phyloP scores from a whole-genome alignment of 2,797 vertebrate genomes.

The Uromys caudimaculatus region DNA sequence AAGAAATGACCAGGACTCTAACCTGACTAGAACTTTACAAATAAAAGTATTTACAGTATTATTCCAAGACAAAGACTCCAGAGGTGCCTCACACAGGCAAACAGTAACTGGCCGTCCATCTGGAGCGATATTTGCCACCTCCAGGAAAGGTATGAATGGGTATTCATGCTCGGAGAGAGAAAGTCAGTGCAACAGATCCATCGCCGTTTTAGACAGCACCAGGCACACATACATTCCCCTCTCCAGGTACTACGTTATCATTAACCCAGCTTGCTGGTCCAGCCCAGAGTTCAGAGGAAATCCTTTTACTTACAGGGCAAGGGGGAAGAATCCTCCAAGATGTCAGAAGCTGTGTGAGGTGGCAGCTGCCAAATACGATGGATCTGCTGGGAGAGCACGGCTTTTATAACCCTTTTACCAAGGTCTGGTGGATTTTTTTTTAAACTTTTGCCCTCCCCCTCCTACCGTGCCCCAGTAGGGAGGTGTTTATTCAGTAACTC shows the following conservation, averaged over 20 bases:
- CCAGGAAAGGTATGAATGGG: neutral
- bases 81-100: neutral
- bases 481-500: constrained; percentile 52
- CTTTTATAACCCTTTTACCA: constrained; percentile 84
- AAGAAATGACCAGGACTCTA: constrained; percentile 10
- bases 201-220: neutral
- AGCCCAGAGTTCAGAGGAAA: neutral
- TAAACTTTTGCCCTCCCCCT: constrained; percentile 58
- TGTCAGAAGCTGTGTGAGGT: constrained; percentile 65
- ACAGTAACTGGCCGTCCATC: neutral
- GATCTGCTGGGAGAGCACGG: constrained; percentile 16
- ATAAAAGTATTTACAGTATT: neutral
- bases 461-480: constrained; percentile 64
- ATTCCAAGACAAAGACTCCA: neutral
- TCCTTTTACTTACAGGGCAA: constrained; percentile 80
- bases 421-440: neutral
- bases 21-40: neutral
- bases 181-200: neutral
- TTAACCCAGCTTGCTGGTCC: neutral
- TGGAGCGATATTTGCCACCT: neutral
- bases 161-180: neutral
- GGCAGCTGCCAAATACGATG: constrained; percentile 63
- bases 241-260: neutral
- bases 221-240: neutral
- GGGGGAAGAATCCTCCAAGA: constrained; percentile 7